Base-by-base conservation (phyloP, 2,113 vertebrate species). In the Elachura formosa region DNA sequence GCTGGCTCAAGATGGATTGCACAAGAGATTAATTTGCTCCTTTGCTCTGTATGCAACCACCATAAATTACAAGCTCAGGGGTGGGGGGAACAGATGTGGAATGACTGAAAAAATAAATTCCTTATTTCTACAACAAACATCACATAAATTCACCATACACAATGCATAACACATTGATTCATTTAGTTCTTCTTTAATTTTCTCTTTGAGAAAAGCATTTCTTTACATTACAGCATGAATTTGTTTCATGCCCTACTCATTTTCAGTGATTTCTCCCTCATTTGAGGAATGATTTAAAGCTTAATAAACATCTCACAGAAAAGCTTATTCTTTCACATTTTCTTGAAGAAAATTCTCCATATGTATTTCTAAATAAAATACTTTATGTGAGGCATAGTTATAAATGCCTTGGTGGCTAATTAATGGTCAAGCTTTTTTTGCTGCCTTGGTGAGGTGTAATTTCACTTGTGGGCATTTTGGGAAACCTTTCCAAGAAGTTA, bases 171-270 rank as follows among this genome's bases (percentile, higher is more conserved):
- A 98, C 97, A 97, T 98, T 97, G 87, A 97, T 96, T 97, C 98
- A 98, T 98, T 95, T 94, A 98, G 87, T 96, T 97, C 96, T 94
- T 97, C 87, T 97, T 98, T 98, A 89, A 95, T 97, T 98, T 98
- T 96, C 95, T 97, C 92, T 95, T 97, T 97, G 95, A 93, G 94
- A 94, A 97, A 97, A 97, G 77, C 98, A 98, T 98, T 97, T 97
- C 90, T 96, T 97, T 96, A 97, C 98, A 97, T 98, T 98, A 94
- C 96, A 96, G 98, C 98, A 98, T 98, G 97, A 97, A 97, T 98
- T 96, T 87, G 94, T 98, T 97, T 98, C 98, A 98, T 98, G 95
- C 97, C 96, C 95, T 96, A 95, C 93, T 98, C 98, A 98, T 98
- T 97, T 97, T 94, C 97, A 95, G 83, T 96, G 79, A 97, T 97